Evolutionary conservation across 1,140 invertebrate genomes (phyloP).

Genomic region (Heliconius hermathena): DNA sequence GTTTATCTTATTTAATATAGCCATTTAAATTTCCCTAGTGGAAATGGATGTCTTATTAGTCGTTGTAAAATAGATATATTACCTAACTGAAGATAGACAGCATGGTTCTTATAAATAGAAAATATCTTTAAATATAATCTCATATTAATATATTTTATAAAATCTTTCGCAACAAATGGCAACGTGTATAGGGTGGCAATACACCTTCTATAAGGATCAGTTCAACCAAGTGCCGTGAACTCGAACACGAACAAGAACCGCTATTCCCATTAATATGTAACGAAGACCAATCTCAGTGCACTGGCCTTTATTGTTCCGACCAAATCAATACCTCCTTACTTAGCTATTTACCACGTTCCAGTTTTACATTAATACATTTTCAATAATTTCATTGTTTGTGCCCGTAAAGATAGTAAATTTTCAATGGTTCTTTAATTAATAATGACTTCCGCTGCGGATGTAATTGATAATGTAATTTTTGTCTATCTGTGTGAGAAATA

Average conservation of each 20-base stretch:
- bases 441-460: background rate
- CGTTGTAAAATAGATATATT: background rate
- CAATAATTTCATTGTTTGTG: conserved; percentile 20
- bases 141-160: background rate
- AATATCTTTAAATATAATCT: conserved; percentile 2
- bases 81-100: background rate
- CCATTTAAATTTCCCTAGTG: conserved; percentile 1
- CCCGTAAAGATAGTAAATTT: conserved; percentile 78
- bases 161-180: background rate
- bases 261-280: conserved; percentile 64
- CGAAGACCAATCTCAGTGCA: conserved; percentile 60
- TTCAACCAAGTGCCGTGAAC: conserved; percentile 34
- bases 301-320: conserved; percentile 56
- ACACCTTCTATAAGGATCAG: conserved; percentile 33
- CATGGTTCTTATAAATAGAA: background rate
- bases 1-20: conserved; percentile 23
- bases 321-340: conserved; percentile 54
- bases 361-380: conserved; percentile 30
- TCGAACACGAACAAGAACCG: conserved; percentile 44
- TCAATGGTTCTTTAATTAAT: background rate
- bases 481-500: background rate
- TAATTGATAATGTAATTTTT: background rate
- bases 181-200: conserved; percentile 17
- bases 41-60: background rate
- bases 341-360: conserved; percentile 31